A percentile compares a stretch with the other conserved stretches of the same genome.
These are phyloP conservation scores for Heliconius charithonia DNA, from an alignment of 2,888 invertebrate genomes.

Conservation along the genomic window DNA sequence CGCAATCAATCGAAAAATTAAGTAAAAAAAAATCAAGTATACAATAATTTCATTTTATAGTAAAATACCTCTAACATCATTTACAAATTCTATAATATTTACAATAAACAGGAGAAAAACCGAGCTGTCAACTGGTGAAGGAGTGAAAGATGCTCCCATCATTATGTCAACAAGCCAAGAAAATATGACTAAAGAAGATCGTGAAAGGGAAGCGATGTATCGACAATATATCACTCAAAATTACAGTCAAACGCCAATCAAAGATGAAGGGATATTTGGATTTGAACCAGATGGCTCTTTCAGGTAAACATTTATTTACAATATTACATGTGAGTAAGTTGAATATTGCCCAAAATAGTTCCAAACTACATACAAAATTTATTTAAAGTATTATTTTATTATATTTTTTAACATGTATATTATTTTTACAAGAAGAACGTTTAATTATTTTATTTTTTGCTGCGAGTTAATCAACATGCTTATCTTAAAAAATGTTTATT, in stretches of 20 bases:
- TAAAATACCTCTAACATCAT: background rate
- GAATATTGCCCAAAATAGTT: background rate
- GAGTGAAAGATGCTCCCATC: slow-evolving; percentile 76
- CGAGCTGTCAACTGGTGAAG: slow-evolving; percentile 77
- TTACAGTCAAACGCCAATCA: slow-evolving; percentile 84
- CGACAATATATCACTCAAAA: slow-evolving; percentile 74
- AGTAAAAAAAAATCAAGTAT: background rate
- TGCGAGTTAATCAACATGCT: background rate
- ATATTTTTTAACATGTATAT: background rate
- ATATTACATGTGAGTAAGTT: slow-evolving; percentile 16
- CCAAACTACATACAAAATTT: background rate
- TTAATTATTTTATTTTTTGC: background rate
- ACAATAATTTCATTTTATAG: background rate
- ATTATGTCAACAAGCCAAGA: slow-evolving; percentile 86
- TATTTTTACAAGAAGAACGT: background rate
- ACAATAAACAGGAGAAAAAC: slow-evolving; percentile 70
- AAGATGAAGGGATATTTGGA: slow-evolving; percentile 84
- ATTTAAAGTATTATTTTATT: background rate
- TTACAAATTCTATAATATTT: background rate
- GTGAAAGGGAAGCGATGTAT: slow-evolving; percentile 75
- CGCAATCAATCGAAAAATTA: too few relatives aligned
- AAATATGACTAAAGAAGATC: slow-evolving; percentile 82
- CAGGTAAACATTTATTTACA: slow-evolving; percentile 61
- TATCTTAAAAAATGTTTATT: background rate
- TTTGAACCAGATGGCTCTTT: slow-evolving; percentile 81